These are phyloP conservation scores for Limnephilus rhombicus DNA, from an alignment of 2,888 invertebrate genomes.

Conservation along the genomic window DNA sequence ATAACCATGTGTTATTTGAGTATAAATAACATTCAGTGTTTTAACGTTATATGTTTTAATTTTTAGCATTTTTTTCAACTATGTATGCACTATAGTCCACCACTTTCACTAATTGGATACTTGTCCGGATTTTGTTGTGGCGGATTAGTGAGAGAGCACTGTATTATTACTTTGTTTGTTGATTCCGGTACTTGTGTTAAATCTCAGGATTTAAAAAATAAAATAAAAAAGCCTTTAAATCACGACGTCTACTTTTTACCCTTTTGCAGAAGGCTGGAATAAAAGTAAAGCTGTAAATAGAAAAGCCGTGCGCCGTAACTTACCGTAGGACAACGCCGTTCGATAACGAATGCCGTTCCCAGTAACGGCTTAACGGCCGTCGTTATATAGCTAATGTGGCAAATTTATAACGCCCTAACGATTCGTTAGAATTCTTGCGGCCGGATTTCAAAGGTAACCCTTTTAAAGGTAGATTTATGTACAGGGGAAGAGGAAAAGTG, in stretches of 20 bases:
- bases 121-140: no score
- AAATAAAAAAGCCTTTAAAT: not conserved
- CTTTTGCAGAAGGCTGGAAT: not conserved
- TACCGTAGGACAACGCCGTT: constrained; percentile 49
- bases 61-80: no score
- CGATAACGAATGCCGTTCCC: constrained; percentile 58
- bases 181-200: not conserved
- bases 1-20: no score
- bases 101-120: no score
- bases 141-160: no score
- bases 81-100: no score
- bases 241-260: not conserved
- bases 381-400: constrained; percentile 66
- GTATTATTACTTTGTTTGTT: not conserved
- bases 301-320: constrained; percentile 22
- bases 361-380: constrained; percentile 64
- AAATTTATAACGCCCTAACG: constrained; percentile 65
- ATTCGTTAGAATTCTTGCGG: constrained; percentile 62
- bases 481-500: not conserved
- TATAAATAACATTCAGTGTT: no score
- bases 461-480: constrained; percentile 33
- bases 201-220: not conserved
- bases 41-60: no score
- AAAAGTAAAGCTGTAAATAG: not conserved
- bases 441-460: constrained; percentile 30